Evolutionary conservation across 37 sponge, comb jelly and placozoan species (phyloP).

Genomic region (Mnemiopsis leidyi): DNA sequence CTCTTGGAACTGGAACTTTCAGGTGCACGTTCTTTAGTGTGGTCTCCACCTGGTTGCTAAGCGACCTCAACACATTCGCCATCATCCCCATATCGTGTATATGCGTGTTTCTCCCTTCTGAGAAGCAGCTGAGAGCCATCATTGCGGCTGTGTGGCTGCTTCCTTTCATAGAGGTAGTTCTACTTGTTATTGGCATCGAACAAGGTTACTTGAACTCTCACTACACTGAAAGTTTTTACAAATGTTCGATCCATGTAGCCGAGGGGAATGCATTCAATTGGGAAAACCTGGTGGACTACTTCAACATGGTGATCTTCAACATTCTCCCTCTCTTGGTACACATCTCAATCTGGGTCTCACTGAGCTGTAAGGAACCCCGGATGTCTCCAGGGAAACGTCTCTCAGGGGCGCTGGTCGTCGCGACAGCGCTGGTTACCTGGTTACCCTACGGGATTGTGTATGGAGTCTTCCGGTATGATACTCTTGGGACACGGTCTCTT

Average conservation of each 20-base stretch:
- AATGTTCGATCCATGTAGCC: background rate
- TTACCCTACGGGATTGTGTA: background rate
- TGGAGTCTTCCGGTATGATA: background rate
- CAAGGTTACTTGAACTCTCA: background rate
- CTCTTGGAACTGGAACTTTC: background rate
- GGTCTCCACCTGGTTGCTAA: background rate
- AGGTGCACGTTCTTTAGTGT: background rate
- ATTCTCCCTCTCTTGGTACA: background rate
- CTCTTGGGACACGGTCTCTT: background rate
- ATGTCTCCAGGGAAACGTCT: background rate
- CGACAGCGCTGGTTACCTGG: background rate
- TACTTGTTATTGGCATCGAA: background rate
- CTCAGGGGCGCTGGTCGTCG: background rate
- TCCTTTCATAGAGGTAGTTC: background rate
- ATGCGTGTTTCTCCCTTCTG: background rate
- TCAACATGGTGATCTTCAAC: background rate
- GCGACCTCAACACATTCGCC: background rate
- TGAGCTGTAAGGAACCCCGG: background rate
- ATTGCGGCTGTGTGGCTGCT: background rate
- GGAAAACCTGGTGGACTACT: slow-evolving; percentile 8
- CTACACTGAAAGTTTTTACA: background rate
- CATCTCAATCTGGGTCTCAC: background rate
- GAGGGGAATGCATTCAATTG: background rate
- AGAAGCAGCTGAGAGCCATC: background rate
- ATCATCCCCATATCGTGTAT: background rate